Evolutionary conservation across 2,113 vertebrate species (phyloP).

Genomic region (Archilochus colubris): DNA sequence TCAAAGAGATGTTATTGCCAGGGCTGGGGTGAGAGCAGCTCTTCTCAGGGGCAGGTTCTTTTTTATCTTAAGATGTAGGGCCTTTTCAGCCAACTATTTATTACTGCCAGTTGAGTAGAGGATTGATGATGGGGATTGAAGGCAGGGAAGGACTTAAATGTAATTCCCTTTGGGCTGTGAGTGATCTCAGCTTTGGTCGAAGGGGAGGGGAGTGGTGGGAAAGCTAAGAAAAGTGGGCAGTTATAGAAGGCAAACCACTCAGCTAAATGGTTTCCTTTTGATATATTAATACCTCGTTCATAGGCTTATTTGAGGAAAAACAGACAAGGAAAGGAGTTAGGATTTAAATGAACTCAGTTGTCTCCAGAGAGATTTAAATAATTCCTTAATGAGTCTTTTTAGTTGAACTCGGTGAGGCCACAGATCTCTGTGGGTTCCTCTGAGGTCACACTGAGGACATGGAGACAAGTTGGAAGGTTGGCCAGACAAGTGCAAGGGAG

Average conservation of each 20-base stretch:
- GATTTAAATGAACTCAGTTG: slow-evolving; percentile 44
- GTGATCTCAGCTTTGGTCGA: neutral
- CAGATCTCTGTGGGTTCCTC: neutral
- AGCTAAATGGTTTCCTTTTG: slow-evolving; percentile 20
- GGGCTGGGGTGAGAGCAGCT: neutral
- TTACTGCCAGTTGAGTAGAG: neutral
- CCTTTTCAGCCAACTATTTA: neutral
- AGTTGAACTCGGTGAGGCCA: neutral
- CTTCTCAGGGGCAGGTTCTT: neutral
- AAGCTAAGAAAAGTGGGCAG: neutral
- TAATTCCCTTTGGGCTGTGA: neutral
- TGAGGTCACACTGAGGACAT: slow-evolving; percentile 26
- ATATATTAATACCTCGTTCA: slow-evolving; percentile 48
- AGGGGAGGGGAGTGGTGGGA: neutral
- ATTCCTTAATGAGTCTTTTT: slow-evolving; percentile 41
- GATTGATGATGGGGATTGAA: neutral
- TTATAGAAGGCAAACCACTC: neutral
- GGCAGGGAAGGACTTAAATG: slow-evolving; percentile 6
- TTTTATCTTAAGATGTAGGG: neutral
- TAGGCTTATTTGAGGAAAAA: slow-evolving; percentile 39
- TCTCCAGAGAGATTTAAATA: slow-evolving; percentile 55
- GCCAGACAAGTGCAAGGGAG: neutral
- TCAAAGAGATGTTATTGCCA: neutral
- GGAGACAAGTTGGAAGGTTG: neutral
- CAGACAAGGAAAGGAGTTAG: slow-evolving; percentile 45